Percentiles rank a stretch among this genome's conserved stretches.
Conservation (phyloP, 92 coral and sea anemone genomes). For the Diadumene lineata region DNA sequence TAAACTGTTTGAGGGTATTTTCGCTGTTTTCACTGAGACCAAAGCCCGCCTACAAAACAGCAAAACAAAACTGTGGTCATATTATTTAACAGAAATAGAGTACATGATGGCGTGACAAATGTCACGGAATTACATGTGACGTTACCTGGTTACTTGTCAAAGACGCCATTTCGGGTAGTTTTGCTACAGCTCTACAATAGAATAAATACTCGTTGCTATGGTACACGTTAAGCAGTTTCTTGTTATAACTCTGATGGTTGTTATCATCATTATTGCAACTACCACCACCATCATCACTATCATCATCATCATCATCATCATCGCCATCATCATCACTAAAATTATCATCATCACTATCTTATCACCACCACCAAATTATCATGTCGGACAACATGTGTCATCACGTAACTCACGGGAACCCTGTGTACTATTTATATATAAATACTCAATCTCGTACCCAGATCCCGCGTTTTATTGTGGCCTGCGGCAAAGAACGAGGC, state of each 20-base stretch:
- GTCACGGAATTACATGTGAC: not conserved
- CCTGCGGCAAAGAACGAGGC: no score
- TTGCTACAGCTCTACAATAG: conserved; percentile 52
- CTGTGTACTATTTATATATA: no score
- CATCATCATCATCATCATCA: not conserved
- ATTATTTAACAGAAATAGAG: not conserved
- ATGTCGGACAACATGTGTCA: no score
- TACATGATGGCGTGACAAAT: not conserved
- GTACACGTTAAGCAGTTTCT: not conserved
- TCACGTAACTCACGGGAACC: no score
- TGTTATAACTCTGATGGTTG: no score
- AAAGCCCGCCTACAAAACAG: conserved; percentile 59
- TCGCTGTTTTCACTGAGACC: conserved; percentile 81
- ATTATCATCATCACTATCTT: not conserved
- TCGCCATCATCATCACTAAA: not conserved
- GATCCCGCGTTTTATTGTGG: no score
- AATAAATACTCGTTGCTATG: not conserved
- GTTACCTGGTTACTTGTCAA: conserved; percentile 58
- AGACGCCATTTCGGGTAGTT: conserved; percentile 60
- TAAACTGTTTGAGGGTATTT: conserved; percentile 77
- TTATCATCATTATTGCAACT: not conserved
- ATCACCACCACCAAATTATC: no score
- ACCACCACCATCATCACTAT: not conserved
- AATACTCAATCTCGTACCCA: no score
- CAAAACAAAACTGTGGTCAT: no score